A percentile compares a stretch with the other conserved stretches of the same genome.
These are phyloP conservation scores for Calidris pygmaea DNA, from an alignment of 2,113 vertebrate species.

Conservation along the genomic window DNA sequence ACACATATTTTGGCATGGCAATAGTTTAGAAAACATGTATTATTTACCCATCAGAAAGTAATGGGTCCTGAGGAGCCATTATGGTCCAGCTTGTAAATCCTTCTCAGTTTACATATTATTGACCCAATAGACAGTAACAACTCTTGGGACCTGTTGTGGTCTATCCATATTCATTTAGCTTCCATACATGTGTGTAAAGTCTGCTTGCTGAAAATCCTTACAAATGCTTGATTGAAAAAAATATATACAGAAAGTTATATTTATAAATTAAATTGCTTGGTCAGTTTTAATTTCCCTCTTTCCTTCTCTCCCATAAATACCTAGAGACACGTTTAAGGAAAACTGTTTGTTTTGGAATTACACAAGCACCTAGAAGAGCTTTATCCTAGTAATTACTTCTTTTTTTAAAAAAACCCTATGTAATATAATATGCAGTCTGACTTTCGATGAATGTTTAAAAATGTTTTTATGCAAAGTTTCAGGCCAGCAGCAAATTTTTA, in stretches of 20 bases:
- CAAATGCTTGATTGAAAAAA: slow-evolving; percentile 56
- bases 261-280: slow-evolving; percentile 44
- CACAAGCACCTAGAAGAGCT: background rate
- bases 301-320: slow-evolving; percentile 28
- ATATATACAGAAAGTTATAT: background rate
- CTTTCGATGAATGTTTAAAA: background rate
- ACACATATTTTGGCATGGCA: slow-evolving; percentile 51
- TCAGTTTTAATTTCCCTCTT: slow-evolving; percentile 54
- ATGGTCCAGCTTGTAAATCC: slow-evolving; percentile 62
- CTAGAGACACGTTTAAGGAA: slow-evolving; percentile 39
- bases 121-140: slow-evolving; percentile 51
- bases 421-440: slow-evolving; percentile 1
- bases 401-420: background rate
- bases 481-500: background rate
- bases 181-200: slow-evolving; percentile 9
- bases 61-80: slow-evolving; percentile 71
- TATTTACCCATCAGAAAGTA: slow-evolving; percentile 67
- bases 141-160: slow-evolving; percentile 61
- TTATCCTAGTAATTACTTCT: slow-evolving; percentile 50
- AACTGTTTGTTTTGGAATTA: slow-evolving; percentile 30
- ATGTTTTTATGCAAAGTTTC: background rate
- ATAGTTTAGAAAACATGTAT: slow-evolving; percentile 68
- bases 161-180: slow-evolving; percentile 55
- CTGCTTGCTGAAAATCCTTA: slow-evolving; percentile 38
- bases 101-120: slow-evolving; percentile 60